phyloP scores from a whole-genome alignment of 2,113 vertebrate genomes.

The Osmerus mordax region DNA sequence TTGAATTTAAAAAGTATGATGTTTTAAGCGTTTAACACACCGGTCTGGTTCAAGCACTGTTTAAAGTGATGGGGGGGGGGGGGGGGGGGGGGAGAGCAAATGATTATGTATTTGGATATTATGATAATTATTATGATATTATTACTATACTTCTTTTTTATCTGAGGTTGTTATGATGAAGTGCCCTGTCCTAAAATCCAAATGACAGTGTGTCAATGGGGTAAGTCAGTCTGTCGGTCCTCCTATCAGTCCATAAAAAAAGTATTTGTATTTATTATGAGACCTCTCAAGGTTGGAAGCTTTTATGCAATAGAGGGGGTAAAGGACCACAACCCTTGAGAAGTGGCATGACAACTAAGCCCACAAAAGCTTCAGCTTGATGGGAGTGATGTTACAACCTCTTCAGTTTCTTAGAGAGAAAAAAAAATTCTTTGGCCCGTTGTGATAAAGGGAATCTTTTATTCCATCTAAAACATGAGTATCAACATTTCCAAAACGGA shows the following conservation, averaged over 20 bases:
- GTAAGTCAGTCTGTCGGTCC: conserved; percentile 32
- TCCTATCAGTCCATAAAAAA: conserved; percentile 25
- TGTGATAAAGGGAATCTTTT: conserved; percentile 60
- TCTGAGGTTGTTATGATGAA: too few species aligned
- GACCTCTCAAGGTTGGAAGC: conserved; percentile 45
- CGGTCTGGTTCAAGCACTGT: too few species aligned
- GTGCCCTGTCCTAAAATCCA: too few species aligned
- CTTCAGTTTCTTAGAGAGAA: conserved; percentile 43
- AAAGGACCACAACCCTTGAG: conserved; percentile 16
- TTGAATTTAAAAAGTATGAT: background rate
- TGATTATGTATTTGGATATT: too few species aligned
- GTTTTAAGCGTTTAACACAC: too few species aligned
- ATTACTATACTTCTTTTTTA: too few species aligned
- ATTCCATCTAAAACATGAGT: conserved; percentile 53
- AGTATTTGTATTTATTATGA: conserved; percentile 39
- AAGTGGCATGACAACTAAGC: conserved; percentile 38
- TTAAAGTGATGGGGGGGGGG: too few species aligned
- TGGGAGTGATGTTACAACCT: conserved; percentile 28
- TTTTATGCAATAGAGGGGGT: conserved; percentile 18
- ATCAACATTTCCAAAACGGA: conserved; percentile 34
- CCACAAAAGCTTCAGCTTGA: conserved; percentile 35
- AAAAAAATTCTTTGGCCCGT: conserved; percentile 41
- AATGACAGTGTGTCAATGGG: conserved; percentile 29
- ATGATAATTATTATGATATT: too few species aligned
- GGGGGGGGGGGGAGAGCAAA: too few species aligned